Base-by-base conservation (phyloP, 1,140 invertebrate species). In the Drosophila jambulina region DNA sequence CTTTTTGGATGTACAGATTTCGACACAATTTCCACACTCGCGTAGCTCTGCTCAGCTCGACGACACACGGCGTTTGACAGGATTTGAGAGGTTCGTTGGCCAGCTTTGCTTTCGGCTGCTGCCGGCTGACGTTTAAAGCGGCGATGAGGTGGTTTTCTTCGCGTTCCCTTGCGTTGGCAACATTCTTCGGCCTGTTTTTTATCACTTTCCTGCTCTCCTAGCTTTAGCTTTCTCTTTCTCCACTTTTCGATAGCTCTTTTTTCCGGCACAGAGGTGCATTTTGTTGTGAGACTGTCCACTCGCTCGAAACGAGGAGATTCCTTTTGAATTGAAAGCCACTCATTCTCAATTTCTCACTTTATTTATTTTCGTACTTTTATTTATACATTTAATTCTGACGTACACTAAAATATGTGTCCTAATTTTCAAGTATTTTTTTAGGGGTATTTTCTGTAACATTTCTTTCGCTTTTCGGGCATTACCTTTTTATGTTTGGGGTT, bases 341-440 rank as follows among this genome's bases (percentile, higher is more conserved):
- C 12, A 25, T 38, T 57, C 51, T 45, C 51, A 51, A 69, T 43
- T 69, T 58, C 43, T 70, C 48, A 46, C 23, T 70, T 80, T 77
- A 60, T 40, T 57, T 63, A 60, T 69, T 45, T 64, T 67, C 29
- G 38, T 64, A 82, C 68, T 82, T 90, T 74, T 74, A 61, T 90
- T 75, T 88, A 85, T 91, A 88, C 67, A 90, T 82, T 88, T 85
- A 82, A 60, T 85, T 84, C 71, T 88, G 85, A 85, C 78, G 81
- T 88, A 88, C 85, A 90, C 85, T 88, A 88, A 85, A 86, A 72
- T 85, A 86, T 86, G 82, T 85, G 78, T 81, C 60, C 79, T 84
- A 79, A 71, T 51, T 74, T 63, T 40, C 60, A 63, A 61, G 19
- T 64, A 17, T 71, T 60, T 56, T 34, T 40, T 65, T 56, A 38